Evolutionary conservation across 1,140 invertebrate genomes (phyloP).

Genomic region (Ridgeia piscesae): DNA sequence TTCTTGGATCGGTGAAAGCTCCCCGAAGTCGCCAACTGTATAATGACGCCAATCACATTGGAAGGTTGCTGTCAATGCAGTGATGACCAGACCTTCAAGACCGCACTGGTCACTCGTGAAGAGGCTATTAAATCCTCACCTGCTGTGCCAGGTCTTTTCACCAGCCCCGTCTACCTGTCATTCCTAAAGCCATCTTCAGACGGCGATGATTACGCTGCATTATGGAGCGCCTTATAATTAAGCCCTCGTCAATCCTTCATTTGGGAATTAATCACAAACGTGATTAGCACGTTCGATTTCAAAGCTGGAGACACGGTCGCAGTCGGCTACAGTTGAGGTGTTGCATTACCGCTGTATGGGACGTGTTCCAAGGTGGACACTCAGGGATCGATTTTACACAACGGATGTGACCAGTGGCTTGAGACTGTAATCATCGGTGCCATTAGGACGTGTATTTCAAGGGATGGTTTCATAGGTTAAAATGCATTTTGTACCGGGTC

Average conservation of each 20-base stretch:
- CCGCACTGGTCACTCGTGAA: background rate
- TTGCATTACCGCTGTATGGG: background rate
- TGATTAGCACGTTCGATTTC: background rate
- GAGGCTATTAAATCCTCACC: background rate
- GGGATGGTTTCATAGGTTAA: too few species aligned
- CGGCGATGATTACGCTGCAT: background rate
- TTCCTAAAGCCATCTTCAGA: background rate
- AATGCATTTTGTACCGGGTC: too few species aligned
- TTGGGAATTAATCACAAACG: conserved; percentile 1
- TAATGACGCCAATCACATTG: background rate
- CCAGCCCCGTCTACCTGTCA: background rate
- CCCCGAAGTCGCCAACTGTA: background rate
- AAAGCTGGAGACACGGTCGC: background rate
- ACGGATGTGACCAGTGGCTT: background rate
- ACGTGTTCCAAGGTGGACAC: background rate
- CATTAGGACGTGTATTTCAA: background rate
- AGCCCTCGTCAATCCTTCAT: background rate
- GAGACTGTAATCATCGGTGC: background rate
- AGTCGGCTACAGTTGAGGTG: background rate
- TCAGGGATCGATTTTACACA: background rate
- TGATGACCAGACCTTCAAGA: background rate
- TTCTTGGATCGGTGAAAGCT: background rate
- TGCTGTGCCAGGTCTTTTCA: background rate
- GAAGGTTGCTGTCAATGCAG: background rate
- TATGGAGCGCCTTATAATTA: background rate